Base-by-base conservation (phyloP, 2,888 invertebrate genomes). In the Aphodius granarius region DNA sequence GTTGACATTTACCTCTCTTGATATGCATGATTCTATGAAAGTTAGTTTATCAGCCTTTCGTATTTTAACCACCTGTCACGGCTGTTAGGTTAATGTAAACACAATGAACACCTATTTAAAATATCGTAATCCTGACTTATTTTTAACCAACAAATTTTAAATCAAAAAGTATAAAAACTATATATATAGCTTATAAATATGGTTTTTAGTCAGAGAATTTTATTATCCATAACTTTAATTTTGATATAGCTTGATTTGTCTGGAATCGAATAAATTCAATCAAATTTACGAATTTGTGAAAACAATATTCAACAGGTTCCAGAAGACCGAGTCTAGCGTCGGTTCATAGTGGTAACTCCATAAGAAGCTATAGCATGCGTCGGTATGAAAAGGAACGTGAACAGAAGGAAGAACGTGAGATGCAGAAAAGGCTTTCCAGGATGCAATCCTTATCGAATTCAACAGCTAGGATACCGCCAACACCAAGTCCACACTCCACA, bases 301-400 rank as follows among this genome's bases (percentile, higher is more conserved):
- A 43, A 43, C 4, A 43, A 43, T 43, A 43, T 43, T 43, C 43
- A 9, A 13, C 66, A 95, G 95, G 95, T 91, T 95, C 95, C 85
- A 91, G 95, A 90, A 92, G 95, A 89, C 95, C 95, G 89, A 95
- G 95, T 90, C 89, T 95, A 90, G 94, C 93, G 81, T 95, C 95
- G 79, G 90, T 95, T 83, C 95, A 95, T 86, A 95, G 95, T 89
- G 92, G 93, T 82, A 95, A 94, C 78, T 95, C 95, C 72, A 91
- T 94, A 79, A 91, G 94, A 85, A 95, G 95, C 87, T 95, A 94
- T 88, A 94, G 95, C 84, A 91, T 94, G 81, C 91, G 92, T 85
- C 90, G 94, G 79, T 94, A 94, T 87, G 95, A 95, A 86, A 90
- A 92, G 81, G 95, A 95, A 84, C 88, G 94, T 76, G 94, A 94